Conservation (phyloP, 1,140 invertebrate species). For the Daktulosphaira vitifoliae region DNA sequence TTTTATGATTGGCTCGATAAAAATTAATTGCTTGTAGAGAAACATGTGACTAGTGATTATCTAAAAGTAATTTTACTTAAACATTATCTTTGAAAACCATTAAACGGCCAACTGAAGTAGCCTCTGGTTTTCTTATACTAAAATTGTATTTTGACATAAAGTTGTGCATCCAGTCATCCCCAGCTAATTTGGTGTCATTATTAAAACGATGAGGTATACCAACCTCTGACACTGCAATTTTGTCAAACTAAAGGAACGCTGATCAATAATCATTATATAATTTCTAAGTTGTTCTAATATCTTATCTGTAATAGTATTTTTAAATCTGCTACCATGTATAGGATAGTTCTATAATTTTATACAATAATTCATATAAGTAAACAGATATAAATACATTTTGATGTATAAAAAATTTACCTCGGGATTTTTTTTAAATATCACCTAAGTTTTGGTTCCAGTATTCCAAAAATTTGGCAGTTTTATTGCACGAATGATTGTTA, state of each 20-base stretch:
- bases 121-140: conserved; percentile 2
- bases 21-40: conserved; percentile 31
- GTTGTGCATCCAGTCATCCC: conserved; percentile 13
- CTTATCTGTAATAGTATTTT: background rate
- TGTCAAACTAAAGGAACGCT: background rate
- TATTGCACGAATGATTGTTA: background rate
- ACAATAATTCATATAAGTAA: too few species aligned
- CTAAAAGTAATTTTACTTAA: conserved; percentile 32
- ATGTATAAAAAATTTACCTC: too few species aligned
- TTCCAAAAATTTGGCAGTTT: background rate
- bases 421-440: background rate
- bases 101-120: background rate
- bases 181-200: conserved; percentile 15
- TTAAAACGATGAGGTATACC: conserved; percentile 11
- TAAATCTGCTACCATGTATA: background rate
- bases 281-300: background rate
- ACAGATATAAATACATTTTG: background rate
- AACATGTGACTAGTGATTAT: conserved; percentile 38
- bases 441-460: background rate
- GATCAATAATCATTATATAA: background rate
- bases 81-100: background rate
- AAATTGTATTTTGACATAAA: conserved; percentile 17
- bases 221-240: background rate
- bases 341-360: background rate
- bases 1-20: conserved; percentile 39